These are phyloP conservation scores for Oscheius sp. DNA, from an alignment of 2,888 invertebrate genomes.

Conservation along the genomic window DNA sequence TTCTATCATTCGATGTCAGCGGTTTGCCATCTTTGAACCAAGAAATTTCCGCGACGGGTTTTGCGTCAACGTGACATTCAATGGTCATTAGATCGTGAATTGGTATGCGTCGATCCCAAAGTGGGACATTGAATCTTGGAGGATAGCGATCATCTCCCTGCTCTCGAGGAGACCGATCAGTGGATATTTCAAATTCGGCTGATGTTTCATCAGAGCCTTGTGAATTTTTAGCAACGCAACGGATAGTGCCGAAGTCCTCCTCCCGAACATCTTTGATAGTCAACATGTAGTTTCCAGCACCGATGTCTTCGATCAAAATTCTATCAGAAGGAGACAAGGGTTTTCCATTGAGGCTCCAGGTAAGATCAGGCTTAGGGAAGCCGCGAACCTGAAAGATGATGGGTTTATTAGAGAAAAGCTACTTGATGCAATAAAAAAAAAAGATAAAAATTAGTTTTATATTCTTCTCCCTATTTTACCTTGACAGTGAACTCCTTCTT, in stretches of 20 bases:
- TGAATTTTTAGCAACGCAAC: constrained; percentile 77
- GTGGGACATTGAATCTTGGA: constrained; percentile 84
- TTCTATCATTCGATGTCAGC: constrained; percentile 47
- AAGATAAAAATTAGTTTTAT: too few species aligned
- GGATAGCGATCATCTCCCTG: constrained; percentile 71
- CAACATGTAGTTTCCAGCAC: constrained; percentile 80
- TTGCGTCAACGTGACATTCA: constrained; percentile 70
- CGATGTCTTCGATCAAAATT: constrained; percentile 72
- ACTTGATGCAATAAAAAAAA: too few species aligned
- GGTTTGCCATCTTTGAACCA: constrained; percentile 62
- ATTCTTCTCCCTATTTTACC: too few species aligned
- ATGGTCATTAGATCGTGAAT: constrained; percentile 62
- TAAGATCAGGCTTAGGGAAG: constrained; percentile 72
- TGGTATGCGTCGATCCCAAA: constrained; percentile 75
- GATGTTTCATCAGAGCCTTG: constrained; percentile 79
- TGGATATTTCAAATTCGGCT: constrained; percentile 50
- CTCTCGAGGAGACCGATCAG: constrained; percentile 25
- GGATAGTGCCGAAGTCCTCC: constrained; percentile 79
- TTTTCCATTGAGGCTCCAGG: constrained; percentile 70
- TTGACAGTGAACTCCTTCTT: constrained; percentile 75
- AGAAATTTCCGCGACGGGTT: constrained; percentile 61
- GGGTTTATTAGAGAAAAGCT: too few species aligned
- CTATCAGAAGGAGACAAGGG: constrained; percentile 54
- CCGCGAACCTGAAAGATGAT: too few species aligned
- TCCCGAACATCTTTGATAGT: constrained; percentile 80